Base-by-base conservation (phyloP, 2,797 vertebrate species). In the Clarias fuscus region DNA sequence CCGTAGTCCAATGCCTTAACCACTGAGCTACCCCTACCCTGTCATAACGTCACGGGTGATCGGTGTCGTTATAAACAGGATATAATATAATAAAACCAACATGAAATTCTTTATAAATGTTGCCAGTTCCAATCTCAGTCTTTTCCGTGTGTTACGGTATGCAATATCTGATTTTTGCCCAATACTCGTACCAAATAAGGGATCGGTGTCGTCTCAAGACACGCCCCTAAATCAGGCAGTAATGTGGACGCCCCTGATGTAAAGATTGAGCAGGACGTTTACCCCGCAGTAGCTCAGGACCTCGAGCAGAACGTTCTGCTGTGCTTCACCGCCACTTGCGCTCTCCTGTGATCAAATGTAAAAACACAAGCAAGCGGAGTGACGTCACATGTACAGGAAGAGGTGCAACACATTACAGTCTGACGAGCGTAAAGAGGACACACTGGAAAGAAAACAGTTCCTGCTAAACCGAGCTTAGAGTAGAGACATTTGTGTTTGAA, bases 221-320 rank as follows among this genome's bases (percentile, higher is more conserved):
- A 30, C 65, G 27, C 65, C 65, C 27, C 27, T 22, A 20, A 37
- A 70, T 4, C 6, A 7, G 67, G 30, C 14, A 18, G 30, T 20
- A 20, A 70, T 7, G 5, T 3, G 15, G 14, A 76, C 48, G 27
- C 10, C 11, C 20, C 0, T 75, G 72, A 56, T 17, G 24, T 48
- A 7, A 70, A 81, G 6, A 1, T 10, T 48, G 30, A 82, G 67
- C 4, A n/a, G 5, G 30, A 65, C 8, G 13, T 40, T 84, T 82
- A 90, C 88, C 87, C 68, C 79, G 87, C 89, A 89, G 33, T 87
- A 64, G 61, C 85, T 80, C 48, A 89, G 62, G 53, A 90, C 84
- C 48, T 90, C 88, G 1, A 84, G 78, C 65, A 90, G 75, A 17
- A 89, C 40, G n/a, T 81, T 78, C 71, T 86, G 81, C 71, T 84